Evolutionary conservation across 2,797 vertebrate species (phyloP), one percentile per base, ranked within the genome.

Genomic region (Graptemys geographica): DNA sequence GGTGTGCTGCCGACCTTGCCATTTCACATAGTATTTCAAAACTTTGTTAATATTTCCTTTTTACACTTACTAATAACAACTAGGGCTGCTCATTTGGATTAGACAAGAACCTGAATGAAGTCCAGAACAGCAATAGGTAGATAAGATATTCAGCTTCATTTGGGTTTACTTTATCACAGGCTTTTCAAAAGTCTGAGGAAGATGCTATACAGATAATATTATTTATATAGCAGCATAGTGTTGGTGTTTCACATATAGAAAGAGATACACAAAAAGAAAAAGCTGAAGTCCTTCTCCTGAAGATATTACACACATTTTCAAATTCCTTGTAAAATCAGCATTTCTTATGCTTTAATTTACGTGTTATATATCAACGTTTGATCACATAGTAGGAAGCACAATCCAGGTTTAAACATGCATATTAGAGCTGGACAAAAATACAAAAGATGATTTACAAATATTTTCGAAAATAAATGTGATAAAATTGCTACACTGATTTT

Each of bases 21-120:
- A 88, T 86, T 53, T 85, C 93, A 62, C 23, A 57, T 84, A 74
- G 94, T n/a, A 78, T 72, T 95, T 96, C 91, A 55, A 91, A 94
- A 84, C 57, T 62, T 37, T 74, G 37, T 13, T 94, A 95, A 78
- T 91, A 92, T 88, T 90, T 93, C 62, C 78, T 91, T 94, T 93
- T 86, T 37, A n/a, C 57, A 55, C 93, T 95, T 94, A 53, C 82
- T 90, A 88, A 94, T 31, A 95, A 88, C 51, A 88, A 90, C 31
- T n/a, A 90, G 23, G 10, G 12, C 53, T 86, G 87, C 94, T 90
- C 94, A 94, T 96, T 80, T 93, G 82, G 41, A 93, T 94, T 94
- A 90, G 80, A 56, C 65, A 79, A 21, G 52, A 90, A 81, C 6
- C 16, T 33, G 16, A 74, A 7, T 52, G 84, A 41, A 86, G 6